Conservation (phyloP, 64 coral and sea anemone genomes). For the Porites lutea region DNA sequence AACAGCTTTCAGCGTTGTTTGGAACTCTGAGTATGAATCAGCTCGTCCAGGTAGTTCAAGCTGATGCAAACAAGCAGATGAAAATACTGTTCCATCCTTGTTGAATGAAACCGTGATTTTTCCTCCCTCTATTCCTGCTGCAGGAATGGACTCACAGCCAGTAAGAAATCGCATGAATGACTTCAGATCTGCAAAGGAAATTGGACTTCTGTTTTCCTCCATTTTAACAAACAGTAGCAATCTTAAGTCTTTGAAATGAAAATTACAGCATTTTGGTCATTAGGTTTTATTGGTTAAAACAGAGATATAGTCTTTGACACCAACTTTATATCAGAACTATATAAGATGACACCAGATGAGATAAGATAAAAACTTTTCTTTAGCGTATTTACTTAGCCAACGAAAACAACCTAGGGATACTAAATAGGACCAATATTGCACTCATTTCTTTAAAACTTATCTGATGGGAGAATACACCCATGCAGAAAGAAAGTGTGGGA, state of each 20-base stretch:
- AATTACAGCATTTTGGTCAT: background rate
- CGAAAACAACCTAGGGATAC: constrained; percentile 28
- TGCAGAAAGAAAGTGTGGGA: constrained; percentile 27
- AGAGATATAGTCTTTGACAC: constrained; percentile 2
- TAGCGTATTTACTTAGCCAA: constrained; percentile 20
- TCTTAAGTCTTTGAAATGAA: constrained; percentile 9
- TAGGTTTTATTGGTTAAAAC: constrained; percentile 10
- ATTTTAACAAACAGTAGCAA: constrained; percentile 15
- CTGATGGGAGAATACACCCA: constrained; percentile 29
- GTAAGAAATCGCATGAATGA: constrained; percentile 41
- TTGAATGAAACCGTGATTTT: constrained; percentile 42
- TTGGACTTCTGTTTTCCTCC: constrained; percentile 13
- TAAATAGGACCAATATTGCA: constrained; percentile 19
- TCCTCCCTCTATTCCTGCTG: constrained; percentile 49
- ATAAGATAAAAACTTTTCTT: constrained; percentile 34
- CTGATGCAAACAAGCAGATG: constrained; percentile 49
- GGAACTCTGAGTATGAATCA: constrained; percentile 50
- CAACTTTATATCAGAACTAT: constrained; percentile 21
- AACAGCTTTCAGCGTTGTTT: constrained; percentile 31
- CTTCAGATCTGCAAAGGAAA: constrained; percentile 31
- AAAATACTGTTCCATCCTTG: constrained; percentile 27
- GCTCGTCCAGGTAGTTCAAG: constrained; percentile 46
- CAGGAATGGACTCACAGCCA: constrained; percentile 42
- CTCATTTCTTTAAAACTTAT: constrained; percentile 22
- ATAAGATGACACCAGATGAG: constrained; percentile 25